These are phyloP conservation scores for Sinosuthora webbiana DNA, from an alignment of 2,113 vertebrate genomes.

Conservation along the genomic window DNA sequence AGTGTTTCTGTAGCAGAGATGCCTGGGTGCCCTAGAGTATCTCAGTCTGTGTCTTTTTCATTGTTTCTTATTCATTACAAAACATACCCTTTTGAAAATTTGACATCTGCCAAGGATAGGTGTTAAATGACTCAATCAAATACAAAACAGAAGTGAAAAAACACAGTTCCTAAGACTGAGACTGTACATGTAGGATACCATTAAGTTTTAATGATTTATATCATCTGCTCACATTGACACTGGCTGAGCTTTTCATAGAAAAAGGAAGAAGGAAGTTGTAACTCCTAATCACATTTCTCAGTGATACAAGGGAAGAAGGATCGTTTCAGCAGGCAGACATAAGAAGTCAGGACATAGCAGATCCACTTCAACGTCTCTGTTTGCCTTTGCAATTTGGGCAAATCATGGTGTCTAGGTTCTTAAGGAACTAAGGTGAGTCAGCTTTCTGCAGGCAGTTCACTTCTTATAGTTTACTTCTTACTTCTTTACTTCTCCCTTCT, in stretches of 20 bases:
- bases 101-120: background rate
- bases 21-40: background rate
- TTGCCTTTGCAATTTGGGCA: background rate
- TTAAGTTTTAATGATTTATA: background rate
- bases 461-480: background rate
- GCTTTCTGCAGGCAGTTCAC: background rate
- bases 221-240: background rate
- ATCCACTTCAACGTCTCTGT: background rate
- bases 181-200: background rate
- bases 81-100: background rate
- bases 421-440: background rate
- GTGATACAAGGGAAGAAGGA: background rate
- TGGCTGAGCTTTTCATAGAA: background rate
- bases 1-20: background rate
- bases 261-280: background rate
- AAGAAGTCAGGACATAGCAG: background rate
- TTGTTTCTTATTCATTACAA: background rate
- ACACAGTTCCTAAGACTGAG: background rate
- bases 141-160: background rate
- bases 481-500: background rate
- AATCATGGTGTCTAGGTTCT: background rate
- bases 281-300: background rate
- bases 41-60: background rate
- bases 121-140: background rate
- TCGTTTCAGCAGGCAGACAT: background rate